Evolutionary conservation across 1,140 invertebrate genomes (phyloP).

Genomic region (Melitaea cinxia): DNA sequence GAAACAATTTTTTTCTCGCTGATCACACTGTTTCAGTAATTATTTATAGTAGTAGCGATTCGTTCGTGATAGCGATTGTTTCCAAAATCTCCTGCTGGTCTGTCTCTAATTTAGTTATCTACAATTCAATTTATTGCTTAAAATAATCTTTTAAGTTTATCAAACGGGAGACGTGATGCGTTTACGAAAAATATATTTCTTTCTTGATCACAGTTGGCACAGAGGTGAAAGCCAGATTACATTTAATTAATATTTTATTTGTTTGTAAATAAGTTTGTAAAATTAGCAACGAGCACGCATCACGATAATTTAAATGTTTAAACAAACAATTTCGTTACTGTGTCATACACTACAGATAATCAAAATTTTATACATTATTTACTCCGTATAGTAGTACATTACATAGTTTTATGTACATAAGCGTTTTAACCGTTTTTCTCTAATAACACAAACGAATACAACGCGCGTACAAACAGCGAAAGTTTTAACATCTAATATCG

Average conservation of each 20-base stretch:
- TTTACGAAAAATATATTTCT: neutral
- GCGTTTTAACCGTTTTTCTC: conserved; percentile 12
- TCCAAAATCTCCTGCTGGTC: no score
- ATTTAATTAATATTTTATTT: neutral
- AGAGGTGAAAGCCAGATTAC: neutral
- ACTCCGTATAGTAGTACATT: conserved; percentile 25
- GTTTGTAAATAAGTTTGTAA: neutral
- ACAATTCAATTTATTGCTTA: conserved; percentile 64
- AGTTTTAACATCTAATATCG: conserved; percentile 7
- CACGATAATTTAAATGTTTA: neutral
- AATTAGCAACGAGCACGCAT: neutral
- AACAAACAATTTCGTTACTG: neutral
- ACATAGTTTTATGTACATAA: conserved; percentile 24
- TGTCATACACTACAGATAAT: conserved; percentile 7
- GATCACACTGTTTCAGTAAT: no score
- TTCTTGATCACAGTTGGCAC: conserved; percentile 11
- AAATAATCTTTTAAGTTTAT: conserved; percentile 24
- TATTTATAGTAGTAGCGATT: no score
- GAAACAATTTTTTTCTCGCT: no score
- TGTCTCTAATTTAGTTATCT: conserved; percentile 50
- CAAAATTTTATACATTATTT: conserved; percentile 19
- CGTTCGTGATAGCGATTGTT: no score
- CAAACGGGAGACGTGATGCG: neutral
- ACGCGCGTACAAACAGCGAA: neutral
- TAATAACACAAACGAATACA: neutral